Base-by-base conservation (phyloP, 2,113 vertebrate species). In the Peromyscus polionotus region DNA sequence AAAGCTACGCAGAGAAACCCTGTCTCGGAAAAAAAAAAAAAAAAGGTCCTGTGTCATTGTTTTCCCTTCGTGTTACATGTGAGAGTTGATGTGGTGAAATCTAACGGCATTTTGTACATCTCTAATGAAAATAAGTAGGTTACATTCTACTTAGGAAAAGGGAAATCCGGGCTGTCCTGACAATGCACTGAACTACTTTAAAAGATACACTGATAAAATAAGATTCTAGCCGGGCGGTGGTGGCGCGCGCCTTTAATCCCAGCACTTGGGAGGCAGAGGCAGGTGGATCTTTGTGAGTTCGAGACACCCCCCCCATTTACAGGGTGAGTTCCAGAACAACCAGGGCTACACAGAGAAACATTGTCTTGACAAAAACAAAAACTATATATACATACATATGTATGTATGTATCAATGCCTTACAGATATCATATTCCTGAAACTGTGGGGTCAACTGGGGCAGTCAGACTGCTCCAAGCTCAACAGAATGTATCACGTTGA, bases 81-180 rank as follows among this genome's bases (percentile, higher is more conserved):
- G 65, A 91, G 7, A 94, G 17, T 57, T 45, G 26, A 0, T 51
- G 79, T 59, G 90, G 12, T 80, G 85, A 85, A 75, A 45, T 61
- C 42, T 75, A 84, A 73, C 72, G 48, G 54, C 67, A 77, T 73
- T 45, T 57, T 67, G 81, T 16, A 61, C 31, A 51, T 26, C 72
- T 17, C 19, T 73, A 81, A 85, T 48, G 70, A 85, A 94, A 94
- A 45, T 61, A 90, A 93, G 88, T 88, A 76, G 24, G 65, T 85
- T 79, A 96, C 61, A 93, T 91, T 70, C 87, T 84, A 76, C 45
- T 80, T 81, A 90, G 36, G 31, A 96, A 96, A 96, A 90, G 63
- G 83, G 48, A 95, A 92, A 63, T n/a, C 36, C 86, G 16, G 28
- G 26, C 2, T 72, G 91, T 76, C 54, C 61, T 79, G 7, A 68